These are phyloP conservation scores for Sebastes diaconus DNA, from an alignment of 2,797 vertebrate species.

Conservation along the genomic window DNA sequence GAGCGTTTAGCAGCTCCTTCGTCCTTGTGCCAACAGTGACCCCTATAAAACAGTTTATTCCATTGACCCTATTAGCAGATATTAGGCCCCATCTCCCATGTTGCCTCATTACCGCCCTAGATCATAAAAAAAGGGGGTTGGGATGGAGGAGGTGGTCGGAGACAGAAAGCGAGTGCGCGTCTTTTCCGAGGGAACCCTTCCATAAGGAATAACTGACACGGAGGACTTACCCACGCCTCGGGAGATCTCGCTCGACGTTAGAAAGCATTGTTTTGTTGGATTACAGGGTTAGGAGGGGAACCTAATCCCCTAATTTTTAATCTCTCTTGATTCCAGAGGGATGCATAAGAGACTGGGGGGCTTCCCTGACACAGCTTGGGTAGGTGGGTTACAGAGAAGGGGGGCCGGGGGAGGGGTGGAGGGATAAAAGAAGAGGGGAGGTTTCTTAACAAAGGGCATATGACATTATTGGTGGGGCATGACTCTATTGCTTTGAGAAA, in stretches of 20 bases:
- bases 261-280: constrained; percentile 84
- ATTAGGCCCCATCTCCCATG: constrained; percentile 79
- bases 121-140: constrained; percentile 68
- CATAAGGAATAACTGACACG: constrained; percentile 82
- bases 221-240: constrained; percentile 75
- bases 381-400: constrained; percentile 58
- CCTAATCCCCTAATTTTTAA: constrained; percentile 83
- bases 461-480: constrained; percentile 47
- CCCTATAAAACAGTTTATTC: constrained; percentile 75
- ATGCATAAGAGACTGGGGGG: constrained; percentile 63
- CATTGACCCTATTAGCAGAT: constrained; percentile 80
- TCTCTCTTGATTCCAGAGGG: constrained; percentile 80
- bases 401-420: constrained; percentile 30
- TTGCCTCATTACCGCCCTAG: constrained; percentile 73
- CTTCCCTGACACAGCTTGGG: constrained; percentile 69
- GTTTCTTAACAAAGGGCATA: constrained; percentile 73
- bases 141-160: constrained; percentile 48
- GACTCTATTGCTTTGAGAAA: constrained; percentile 22
- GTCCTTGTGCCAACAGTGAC: constrained; percentile 72
- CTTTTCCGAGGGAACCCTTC: constrained; percentile 80
- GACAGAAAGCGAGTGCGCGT: constrained; percentile 65
- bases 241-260: constrained; percentile 68
- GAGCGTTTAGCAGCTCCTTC: constrained; percentile 52
- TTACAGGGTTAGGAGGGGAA: constrained; percentile 78
- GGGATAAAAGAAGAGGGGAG: constrained; percentile 43